Percentiles rank a stretch among this genome's conserved stretches.
Evolutionary conservation across 1,140 invertebrate genomes (phyloP).

Genomic region (Drosophila asahinai): DNA sequence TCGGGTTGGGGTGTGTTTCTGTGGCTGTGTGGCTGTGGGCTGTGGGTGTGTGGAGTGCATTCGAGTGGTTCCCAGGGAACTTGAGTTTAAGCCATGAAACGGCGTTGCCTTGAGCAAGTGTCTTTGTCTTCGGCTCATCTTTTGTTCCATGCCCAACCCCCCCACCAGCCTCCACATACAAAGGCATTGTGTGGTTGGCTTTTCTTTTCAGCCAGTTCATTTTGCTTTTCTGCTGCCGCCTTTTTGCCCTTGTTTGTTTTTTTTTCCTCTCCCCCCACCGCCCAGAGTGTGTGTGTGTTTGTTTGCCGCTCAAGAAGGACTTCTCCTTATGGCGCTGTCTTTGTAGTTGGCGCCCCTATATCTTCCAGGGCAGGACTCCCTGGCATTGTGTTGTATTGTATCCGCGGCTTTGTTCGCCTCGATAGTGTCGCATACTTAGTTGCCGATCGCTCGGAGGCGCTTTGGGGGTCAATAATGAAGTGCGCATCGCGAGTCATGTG

Average conservation of each 20-base stretch:
- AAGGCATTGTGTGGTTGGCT: slow-evolving; percentile 69
- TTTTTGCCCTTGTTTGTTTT: slow-evolving; percentile 48
- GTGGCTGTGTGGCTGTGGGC: slow-evolving; percentile 14
- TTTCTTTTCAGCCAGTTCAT: slow-evolving; percentile 36
- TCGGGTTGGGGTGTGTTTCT: slow-evolving; percentile 24
- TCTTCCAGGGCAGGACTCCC: slow-evolving; percentile 28
- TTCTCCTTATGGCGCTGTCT: slow-evolving; percentile 38
- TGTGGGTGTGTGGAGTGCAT: slow-evolving; percentile 34
- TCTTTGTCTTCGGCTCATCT: slow-evolving; percentile 76
- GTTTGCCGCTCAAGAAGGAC: slow-evolving; percentile 30
- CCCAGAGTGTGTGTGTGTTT: slow-evolving; percentile 3
- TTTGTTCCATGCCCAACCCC: slow-evolving; percentile 58
- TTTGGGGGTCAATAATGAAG: slow-evolving; percentile 75
- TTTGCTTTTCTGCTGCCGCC: slow-evolving; percentile 31
- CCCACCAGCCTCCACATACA: slow-evolving; percentile 11
- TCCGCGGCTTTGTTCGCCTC: slow-evolving; percentile 48
- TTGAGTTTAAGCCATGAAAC: slow-evolving; percentile 66
- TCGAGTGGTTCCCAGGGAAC: slow-evolving; percentile 58
- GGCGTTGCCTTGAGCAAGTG: slow-evolving; percentile 74
- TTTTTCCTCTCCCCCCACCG: not conserved
- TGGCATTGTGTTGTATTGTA: slow-evolving; percentile 49
- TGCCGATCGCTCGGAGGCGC: slow-evolving; percentile 49
- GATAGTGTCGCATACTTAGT: slow-evolving; percentile 69
- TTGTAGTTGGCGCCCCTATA: slow-evolving; percentile 42
- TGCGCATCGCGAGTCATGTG: slow-evolving; percentile 35